phyloP scores from a whole-genome alignment of 1,140 invertebrate genomes.

The Pogonus chalceus region DNA sequence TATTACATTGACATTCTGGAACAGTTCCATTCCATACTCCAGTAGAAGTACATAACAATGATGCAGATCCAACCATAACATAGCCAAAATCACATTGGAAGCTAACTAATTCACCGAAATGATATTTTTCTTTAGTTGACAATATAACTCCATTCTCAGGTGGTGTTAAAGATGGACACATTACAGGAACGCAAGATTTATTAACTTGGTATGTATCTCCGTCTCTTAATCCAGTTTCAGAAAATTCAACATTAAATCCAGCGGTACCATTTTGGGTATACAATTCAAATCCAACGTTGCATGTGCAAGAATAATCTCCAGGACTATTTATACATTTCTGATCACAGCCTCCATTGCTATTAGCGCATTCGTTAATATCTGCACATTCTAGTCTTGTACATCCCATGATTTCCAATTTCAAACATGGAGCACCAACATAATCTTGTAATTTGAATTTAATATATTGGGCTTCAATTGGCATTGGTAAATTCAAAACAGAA shows the following conservation, averaged over 20 bases:
- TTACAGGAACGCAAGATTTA: conserved; percentile 88
- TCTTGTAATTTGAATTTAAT: conserved; percentile 83
- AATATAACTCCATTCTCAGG: conserved; percentile 86
- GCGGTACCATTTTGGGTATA: conserved; percentile 85
- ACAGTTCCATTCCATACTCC: conserved; percentile 90
- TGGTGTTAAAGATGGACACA: conserved; percentile 69
- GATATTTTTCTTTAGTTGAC: conserved; percentile 68
- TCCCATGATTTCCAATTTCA: conserved; percentile 88
- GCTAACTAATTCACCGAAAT: conserved; percentile 81
- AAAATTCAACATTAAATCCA: conserved; percentile 69
- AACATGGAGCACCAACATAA: conserved; percentile 77
- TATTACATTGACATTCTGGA: conserved; percentile 82
- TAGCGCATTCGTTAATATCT: conserved; percentile 86
- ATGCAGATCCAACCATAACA: conserved; percentile 74
- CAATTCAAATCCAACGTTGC: conserved; percentile 86
- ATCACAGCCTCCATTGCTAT: conserved; percentile 86
- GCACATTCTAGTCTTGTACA: conserved; percentile 82
- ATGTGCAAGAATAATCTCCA: conserved; percentile 79
- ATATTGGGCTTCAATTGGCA: conserved; percentile 85
- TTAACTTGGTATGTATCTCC: conserved; percentile 85
- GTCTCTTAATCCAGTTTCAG: conserved; percentile 77
- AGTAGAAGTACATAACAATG: conserved; percentile 77
- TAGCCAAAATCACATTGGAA: conserved; percentile 96
- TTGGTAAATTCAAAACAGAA: conserved; percentile 79
- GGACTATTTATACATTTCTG: conserved; percentile 86